Evolutionary conservation across 1,140 invertebrate genomes (phyloP).

Genomic region (Plectrocnemia conspersa): DNA sequence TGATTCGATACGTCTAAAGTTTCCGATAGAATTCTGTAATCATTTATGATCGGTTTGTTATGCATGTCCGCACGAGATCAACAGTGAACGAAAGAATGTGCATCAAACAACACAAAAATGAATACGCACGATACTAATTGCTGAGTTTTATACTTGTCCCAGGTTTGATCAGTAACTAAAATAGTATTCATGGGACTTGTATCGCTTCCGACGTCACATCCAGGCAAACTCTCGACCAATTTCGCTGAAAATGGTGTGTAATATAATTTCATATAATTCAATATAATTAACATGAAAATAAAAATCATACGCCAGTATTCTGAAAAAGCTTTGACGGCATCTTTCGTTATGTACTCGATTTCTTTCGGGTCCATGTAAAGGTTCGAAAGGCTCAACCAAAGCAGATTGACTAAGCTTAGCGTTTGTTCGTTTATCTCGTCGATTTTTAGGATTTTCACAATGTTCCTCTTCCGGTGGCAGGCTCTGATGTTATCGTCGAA

Average conservation of each 20-base stretch:
- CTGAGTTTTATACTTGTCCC: conserved; percentile 50
- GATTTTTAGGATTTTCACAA: conserved; percentile 44
- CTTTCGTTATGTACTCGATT: conserved; percentile 43
- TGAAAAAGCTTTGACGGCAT: conserved; percentile 43
- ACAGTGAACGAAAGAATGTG: not conserved
- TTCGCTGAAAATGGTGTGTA: conserved; percentile 22
- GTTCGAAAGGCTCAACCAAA: conserved; percentile 45
- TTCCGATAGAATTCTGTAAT: conserved; percentile 43
- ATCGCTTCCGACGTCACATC: conserved; percentile 41
- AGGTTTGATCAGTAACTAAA: conserved; percentile 51
- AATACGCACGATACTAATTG: conserved; percentile 54
- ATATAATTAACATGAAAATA: conserved; percentile 1
- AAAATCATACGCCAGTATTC: conserved; percentile 46
- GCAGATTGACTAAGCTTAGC: conserved; percentile 43
- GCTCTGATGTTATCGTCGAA: conserved; percentile 53
- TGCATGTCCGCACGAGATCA: no score
- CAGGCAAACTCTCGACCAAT: conserved; percentile 34
- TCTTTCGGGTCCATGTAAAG: conserved; percentile 43
- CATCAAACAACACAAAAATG: no score
- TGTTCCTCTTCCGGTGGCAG: conserved; percentile 53
- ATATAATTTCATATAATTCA: conserved; percentile 3
- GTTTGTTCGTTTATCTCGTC: conserved; percentile 42
- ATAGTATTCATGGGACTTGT: conserved; percentile 47
- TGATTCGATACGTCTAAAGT: conserved; percentile 52
- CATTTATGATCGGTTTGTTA: conserved; percentile 15